Base-by-base conservation (phyloP, 2,113 vertebrate genomes). In the Vulpes ferrilata region DNA sequence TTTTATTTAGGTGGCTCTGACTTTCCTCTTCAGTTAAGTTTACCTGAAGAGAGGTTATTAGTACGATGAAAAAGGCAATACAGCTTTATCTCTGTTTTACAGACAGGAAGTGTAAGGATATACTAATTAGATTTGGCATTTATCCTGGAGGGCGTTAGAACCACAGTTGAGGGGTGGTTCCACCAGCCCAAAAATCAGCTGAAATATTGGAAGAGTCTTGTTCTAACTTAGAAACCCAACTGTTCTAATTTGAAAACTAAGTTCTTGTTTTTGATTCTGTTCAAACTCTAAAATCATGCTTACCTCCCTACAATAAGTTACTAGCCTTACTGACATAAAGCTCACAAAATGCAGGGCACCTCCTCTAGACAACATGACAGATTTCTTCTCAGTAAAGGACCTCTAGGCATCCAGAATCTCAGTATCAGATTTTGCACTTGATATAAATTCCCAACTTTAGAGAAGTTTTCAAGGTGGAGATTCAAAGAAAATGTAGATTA, bases 401-500 rank as follows among this genome's bases (percentile, higher is more conserved):
- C 15, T 64, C 90, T 55, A 85, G 23, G 57, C 55, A 89, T 19
- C 9, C 32, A 82, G 48, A 76, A 22, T 5, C 20, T 71, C n/a
- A 90, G 23, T 3, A 59, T 65, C 60, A 88, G 9, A 87, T 7
- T 53, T 20, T 64, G 48, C 59, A 17, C 2, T 35, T 79, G 55
- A 73, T 27, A 79, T 15, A 16, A 80, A 85, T 4, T 71, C 65
- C 51, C 83, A 65, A 88, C 11, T 82, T 64, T 32, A 88, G 17
- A 57, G 32, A 65, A 69, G 25, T 81, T 69, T 93, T 84, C 8
- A 80, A 96, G 91, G 25, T 53, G 32, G 12, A 95, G 22, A 74
- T 62, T 88, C 80, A 92, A 96, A 65, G 12, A 92, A 88, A 95
- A 80, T 51, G 67, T 2, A 82, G 2, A 90, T 38, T 60, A 71